Evolutionary conservation across 2,797 vertebrate species (phyloP).

Genomic region (Trematomus bernacchii): DNA sequence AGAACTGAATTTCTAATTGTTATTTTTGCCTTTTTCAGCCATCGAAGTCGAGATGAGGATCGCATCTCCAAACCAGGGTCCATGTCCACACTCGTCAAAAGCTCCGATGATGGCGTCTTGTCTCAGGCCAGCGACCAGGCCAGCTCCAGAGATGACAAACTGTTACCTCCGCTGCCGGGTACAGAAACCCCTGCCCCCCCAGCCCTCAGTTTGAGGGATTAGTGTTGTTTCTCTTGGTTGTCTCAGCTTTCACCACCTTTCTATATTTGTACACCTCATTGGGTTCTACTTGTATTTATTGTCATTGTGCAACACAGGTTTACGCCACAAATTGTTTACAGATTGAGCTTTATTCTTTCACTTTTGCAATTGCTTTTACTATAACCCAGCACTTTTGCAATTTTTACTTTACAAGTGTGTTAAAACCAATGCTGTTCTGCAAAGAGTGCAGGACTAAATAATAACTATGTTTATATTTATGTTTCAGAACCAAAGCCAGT

Average conservation of each 20-base stretch:
- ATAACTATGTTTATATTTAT: conserved; percentile 33
- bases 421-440: not conserved
- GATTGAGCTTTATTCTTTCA: not conserved
- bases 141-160: conserved; percentile 88
- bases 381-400: not conserved
- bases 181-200: conserved; percentile 26
- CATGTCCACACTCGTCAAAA: conserved; percentile 91
- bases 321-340: not conserved
- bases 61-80: conserved; percentile 89
- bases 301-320: no score
- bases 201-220: not conserved
- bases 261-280: not conserved
- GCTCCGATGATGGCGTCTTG: conserved; percentile 85
- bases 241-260: not conserved
- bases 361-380: not conserved
- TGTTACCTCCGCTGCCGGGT: conserved; percentile 94
- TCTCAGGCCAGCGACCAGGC: conserved; percentile 89
- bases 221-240: not conserved
- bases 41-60: conserved; percentile 95
- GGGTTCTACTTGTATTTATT: no score
- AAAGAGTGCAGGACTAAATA: not conserved
- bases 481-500: conserved; percentile 95
- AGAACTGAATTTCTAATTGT: not conserved
- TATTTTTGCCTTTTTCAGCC: conserved; percentile 76
- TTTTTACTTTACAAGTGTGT: not conserved